These are phyloP conservation scores for Salvelinus namaycush DNA, from an alignment of 2,113 vertebrate species.

Conservation along the genomic window DNA sequence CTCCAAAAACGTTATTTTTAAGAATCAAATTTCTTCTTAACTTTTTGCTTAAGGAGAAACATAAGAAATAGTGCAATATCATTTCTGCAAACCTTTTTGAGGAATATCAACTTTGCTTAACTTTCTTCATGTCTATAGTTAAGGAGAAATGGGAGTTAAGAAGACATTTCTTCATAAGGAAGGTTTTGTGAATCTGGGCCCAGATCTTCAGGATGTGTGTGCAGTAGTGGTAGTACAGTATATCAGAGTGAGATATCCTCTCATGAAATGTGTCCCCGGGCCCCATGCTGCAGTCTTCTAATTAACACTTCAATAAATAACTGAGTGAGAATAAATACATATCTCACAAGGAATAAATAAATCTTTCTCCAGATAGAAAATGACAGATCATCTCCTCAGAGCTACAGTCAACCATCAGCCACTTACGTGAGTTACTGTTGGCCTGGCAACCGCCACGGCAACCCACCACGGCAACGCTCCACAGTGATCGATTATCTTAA, in stretches of 20 bases:
- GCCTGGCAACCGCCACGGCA: conserved; percentile 85
- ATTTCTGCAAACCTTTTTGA: no score
- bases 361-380: conserved; percentile 79
- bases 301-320: conserved; percentile 76
- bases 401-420: conserved; percentile 78
- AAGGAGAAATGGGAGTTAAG: no score
- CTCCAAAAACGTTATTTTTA: no score
- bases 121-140: no score
- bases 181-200: no score
- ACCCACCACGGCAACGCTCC: conserved; percentile 78
- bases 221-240: not conserved
- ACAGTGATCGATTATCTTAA: conserved; percentile 87
- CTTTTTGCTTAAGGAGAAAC: no score
- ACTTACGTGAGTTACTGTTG: conserved; percentile 83
- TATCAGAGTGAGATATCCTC: conserved; percentile 10
- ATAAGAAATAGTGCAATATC: no score
- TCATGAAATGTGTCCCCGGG: not conserved
- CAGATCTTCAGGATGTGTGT: not conserved
- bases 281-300: conserved; percentile 20
- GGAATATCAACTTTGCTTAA: no score
- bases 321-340: conserved; percentile 78
- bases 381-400: conserved; percentile 77
- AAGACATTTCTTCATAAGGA: no score
- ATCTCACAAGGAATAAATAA: conserved; percentile 58
- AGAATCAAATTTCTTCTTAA: no score